Evolutionary conservation across 2,797 vertebrate genomes (phyloP).

Genomic region (Percopsis omiscomaycus): DNA sequence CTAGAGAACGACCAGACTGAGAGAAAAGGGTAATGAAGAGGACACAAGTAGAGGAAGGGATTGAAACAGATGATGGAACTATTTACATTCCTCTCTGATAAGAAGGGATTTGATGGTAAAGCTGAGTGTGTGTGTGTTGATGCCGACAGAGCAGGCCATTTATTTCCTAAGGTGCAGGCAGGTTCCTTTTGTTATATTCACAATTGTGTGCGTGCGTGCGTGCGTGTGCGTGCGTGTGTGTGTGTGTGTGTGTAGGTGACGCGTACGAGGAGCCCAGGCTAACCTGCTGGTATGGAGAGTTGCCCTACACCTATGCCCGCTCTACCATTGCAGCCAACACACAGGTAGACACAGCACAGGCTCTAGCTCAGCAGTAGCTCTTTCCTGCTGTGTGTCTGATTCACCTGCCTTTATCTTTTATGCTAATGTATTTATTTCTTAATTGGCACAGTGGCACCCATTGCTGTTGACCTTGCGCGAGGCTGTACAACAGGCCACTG

Average conservation of each 20-base stretch:
- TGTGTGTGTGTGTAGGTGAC: conserved; percentile 68
- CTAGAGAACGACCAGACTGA: not conserved
- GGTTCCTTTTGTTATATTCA: not conserved
- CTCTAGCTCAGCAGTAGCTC: too few relatives aligned
- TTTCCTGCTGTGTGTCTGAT: too few relatives aligned
- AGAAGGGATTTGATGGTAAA: not conserved
- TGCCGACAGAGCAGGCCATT: not conserved
- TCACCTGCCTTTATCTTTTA: not conserved
- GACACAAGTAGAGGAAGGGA: not conserved
- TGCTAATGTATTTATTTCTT: not conserved
- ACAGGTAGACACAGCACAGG: conserved; percentile 73
- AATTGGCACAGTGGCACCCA: conserved; percentile 84
- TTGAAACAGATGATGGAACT: conserved; percentile 3
- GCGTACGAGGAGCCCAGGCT: conserved; percentile 90
- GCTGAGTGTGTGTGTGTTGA: not conserved
- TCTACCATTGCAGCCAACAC: conserved; percentile 88
- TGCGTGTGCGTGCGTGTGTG: conserved; percentile 11
- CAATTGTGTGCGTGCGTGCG: not conserved
- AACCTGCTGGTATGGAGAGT: conserved; percentile 92
- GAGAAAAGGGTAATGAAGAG: not conserved
- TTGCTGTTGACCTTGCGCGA: conserved; percentile 78
- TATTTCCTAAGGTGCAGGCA: too few relatives aligned
- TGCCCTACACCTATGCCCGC: conserved; percentile 90
- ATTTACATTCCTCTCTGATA: conserved; percentile 1
- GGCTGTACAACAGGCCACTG: conserved; percentile 73